Conservation (phyloP, 2,888 invertebrate species). For the Clusia tigrina region DNA sequence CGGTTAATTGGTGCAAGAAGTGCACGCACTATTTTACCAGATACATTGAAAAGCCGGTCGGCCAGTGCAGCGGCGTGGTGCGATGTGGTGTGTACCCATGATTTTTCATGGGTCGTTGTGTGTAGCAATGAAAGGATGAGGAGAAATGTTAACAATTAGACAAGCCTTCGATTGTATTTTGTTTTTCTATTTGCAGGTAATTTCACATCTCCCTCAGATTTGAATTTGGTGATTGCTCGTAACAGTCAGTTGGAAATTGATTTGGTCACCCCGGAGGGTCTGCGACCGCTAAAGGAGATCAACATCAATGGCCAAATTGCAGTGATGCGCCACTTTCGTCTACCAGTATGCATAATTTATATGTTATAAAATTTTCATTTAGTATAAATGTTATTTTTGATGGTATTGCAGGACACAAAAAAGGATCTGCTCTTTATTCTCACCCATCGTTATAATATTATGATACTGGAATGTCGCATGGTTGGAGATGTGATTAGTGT, state of each 20-base stretch:
- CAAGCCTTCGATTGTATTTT: not conserved
- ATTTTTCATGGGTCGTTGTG: too few relatives aligned
- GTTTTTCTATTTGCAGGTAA: constrained; percentile 73
- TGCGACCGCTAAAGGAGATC: constrained; percentile 93
- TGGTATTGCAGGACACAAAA: constrained; percentile 82
- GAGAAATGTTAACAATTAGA: too few relatives aligned
- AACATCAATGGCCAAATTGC: constrained; percentile 94
- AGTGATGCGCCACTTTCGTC: constrained; percentile 92
- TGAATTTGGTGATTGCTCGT: constrained; percentile 95
- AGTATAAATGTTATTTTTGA: not conserved
- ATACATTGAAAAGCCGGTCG: too few relatives aligned
- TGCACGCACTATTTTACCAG: too few relatives aligned
- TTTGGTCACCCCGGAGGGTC: constrained; percentile 94
- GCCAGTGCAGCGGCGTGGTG: too few relatives aligned
- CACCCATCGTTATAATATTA: constrained; percentile 93
- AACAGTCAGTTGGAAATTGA: constrained; percentile 94
- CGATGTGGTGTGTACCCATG: too few relatives aligned
- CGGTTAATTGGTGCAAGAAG: too few relatives aligned
- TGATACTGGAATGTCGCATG: constrained; percentile 91
- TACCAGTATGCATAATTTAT: constrained; percentile 71
- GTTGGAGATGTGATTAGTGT: constrained; percentile 86
- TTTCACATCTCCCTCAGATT: constrained; percentile 91
- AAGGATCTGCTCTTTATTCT: constrained; percentile 94
- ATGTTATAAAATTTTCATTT: not conserved
- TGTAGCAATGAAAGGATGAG: too few relatives aligned